Percentiles rank a stretch among this genome's conserved stretches.
Evolutionary conservation across 2,113 vertebrate species (phyloP).

Genomic region (Hyperopisus bebe): DNA sequence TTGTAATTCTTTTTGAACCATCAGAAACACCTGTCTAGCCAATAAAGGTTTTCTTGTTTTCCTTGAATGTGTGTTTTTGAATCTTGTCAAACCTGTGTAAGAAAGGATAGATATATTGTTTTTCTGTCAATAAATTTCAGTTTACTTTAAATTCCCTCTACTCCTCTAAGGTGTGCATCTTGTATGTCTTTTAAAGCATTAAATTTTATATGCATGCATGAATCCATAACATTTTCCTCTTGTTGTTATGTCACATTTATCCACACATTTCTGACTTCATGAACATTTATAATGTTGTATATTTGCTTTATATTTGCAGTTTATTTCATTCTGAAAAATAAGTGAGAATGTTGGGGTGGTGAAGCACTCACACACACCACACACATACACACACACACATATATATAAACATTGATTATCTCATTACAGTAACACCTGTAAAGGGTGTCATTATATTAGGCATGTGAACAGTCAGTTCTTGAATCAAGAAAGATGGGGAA

Average conservation of each 20-base stretch:
- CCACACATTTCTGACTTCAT: neutral
- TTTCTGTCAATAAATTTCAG: conserved; percentile 62
- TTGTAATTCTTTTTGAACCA: conserved; percentile 1
- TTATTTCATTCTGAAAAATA: neutral
- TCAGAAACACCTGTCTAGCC: neutral
- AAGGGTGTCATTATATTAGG: neutral
- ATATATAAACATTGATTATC: neutral
- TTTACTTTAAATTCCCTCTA: conserved; percentile 53
- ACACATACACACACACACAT: neutral
- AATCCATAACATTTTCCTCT: conserved; percentile 8
- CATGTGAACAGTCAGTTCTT: neutral
- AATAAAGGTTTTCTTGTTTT: conserved; percentile 39
- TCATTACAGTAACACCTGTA: neutral
- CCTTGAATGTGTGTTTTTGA: conserved; percentile 27
- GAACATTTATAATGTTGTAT: neutral
- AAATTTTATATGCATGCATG: conserved; percentile 16
- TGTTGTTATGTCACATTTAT: conserved; percentile 5
- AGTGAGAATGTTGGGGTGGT: neutral
- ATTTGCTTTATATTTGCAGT: neutral
- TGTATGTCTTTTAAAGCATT: conserved; percentile 21
- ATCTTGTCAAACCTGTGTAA: conserved; percentile 61
- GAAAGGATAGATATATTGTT: conserved; percentile 57
- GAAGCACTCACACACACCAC: neutral
- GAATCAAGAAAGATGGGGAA: neutral
- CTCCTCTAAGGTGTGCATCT: conserved; percentile 21